phyloP scores from a whole-genome alignment of 2,797 vertebrate species.

The Halcyon chelicuti region DNA sequence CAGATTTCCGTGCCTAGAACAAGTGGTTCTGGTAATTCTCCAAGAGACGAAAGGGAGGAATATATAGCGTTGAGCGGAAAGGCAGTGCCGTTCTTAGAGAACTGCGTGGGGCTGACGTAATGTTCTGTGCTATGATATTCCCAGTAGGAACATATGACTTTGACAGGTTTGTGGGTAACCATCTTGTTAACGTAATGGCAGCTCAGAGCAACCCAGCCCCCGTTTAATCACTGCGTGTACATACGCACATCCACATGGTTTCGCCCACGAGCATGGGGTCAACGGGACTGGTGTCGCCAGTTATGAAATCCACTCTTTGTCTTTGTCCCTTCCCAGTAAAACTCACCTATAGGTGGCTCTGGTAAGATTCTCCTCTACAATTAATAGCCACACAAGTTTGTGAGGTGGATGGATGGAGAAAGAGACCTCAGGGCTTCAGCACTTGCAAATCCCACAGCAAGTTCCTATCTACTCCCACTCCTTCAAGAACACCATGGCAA shows the following conservation, averaged over 20 bases:
- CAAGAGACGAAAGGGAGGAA: conserved; percentile 39
- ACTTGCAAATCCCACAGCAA: conserved; percentile 45
- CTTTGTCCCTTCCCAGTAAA: conserved; percentile 6
- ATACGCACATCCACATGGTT: background rate
- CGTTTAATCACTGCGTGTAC: background rate
- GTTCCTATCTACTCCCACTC: conserved; percentile 60
- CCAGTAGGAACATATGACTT: conserved; percentile 49
- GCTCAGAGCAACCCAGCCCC: background rate
- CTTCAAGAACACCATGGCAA: conserved; percentile 42
- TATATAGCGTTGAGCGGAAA: background rate
- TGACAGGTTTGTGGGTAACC: background rate
- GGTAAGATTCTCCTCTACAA: background rate
- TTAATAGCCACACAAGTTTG: background rate
- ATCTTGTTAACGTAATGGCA: conserved; percentile 26
- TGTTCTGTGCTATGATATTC: conserved; percentile 30
- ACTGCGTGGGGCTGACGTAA: conserved; percentile 22
- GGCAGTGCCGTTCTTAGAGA: background rate
- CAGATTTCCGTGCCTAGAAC: conserved; percentile 14
- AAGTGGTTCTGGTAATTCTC: conserved; percentile 36
- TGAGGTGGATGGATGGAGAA: conserved; percentile 21
- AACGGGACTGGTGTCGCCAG: background rate
- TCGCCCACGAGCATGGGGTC: fast-evolving
- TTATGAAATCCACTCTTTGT: background rate
- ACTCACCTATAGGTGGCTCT: background rate
- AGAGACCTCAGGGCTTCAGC: conserved; percentile 38